Percentiles rank a stretch among this genome's conserved stretches.
Evolutionary conservation across 2,113 vertebrate species (phyloP).

Genomic region (Percopsis transmontana): DNA sequence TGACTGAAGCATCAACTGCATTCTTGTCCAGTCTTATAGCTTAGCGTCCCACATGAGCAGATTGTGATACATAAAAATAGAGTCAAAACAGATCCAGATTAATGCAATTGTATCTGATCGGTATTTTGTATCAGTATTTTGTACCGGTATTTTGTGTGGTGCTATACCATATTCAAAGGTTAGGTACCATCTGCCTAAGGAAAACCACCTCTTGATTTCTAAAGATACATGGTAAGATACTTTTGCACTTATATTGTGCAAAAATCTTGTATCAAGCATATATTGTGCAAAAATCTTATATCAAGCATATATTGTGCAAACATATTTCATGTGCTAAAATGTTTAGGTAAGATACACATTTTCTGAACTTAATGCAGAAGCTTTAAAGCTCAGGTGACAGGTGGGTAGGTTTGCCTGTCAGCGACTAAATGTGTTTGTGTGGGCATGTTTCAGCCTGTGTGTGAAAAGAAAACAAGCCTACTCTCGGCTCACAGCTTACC

Average conservation of each 20-base stretch:
- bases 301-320: too few species aligned
- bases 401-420: neutral
- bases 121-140: too few species aligned
- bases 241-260: too few species aligned
- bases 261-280: too few species aligned
- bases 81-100: neutral
- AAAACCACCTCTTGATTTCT: conserved; percentile 22
- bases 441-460: neutral
- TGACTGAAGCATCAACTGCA: conserved; percentile 17
- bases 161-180: neutral
- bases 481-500: conserved; percentile 34
- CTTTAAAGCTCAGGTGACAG: neutral
- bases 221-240: too few species aligned
- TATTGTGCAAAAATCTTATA: too few species aligned
- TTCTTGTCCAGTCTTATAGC: conserved; percentile 14
- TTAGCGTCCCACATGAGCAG: neutral
- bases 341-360: neutral
- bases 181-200: conserved; percentile 1
- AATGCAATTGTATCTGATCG: conserved; percentile 13
- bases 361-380: too few species aligned
- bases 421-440: neutral
- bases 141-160: too few species aligned
- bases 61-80: conserved; percentile 16
- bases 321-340: too few species aligned
- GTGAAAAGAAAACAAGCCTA: too few species aligned